Conservation (phyloP, 2,888 invertebrate species). For the Drosophila conformis region DNA sequence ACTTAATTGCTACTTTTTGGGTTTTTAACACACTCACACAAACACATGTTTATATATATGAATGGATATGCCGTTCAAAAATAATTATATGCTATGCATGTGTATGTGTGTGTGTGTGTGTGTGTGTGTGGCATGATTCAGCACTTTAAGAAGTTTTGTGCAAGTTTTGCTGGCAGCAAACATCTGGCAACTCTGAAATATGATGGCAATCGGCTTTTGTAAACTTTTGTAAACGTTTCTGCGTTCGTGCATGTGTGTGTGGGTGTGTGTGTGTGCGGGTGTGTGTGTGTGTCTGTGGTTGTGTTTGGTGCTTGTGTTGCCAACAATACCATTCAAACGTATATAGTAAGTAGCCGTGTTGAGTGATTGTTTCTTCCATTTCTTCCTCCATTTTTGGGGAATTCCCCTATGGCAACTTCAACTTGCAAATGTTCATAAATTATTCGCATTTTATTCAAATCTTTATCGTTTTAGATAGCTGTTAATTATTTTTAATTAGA, state of each 20-base stretch:
- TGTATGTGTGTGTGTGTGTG: conserved; percentile 32
- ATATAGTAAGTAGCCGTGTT: conserved; percentile 13
- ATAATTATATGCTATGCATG: conserved; percentile 50
- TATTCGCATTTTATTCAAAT: neutral
- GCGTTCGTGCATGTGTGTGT: neutral
- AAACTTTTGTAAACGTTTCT: conserved; percentile 30
- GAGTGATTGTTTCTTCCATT: conserved; percentile 22
- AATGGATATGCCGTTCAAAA: conserved; percentile 40
- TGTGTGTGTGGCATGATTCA: conserved; percentile 51
- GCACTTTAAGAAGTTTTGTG: conserved; percentile 54
- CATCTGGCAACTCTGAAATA: conserved; percentile 50
- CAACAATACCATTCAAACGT: conserved; percentile 28
- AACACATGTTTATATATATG: neutral
- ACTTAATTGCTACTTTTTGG: conserved; percentile 63
- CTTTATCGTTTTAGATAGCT: neutral
- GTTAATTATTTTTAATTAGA: neutral
- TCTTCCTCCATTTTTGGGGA: neutral
- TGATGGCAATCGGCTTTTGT: conserved; percentile 17
- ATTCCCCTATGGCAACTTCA: neutral
- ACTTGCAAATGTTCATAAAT: neutral
- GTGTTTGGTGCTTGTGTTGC: conserved; percentile 6
- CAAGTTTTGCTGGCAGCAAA: conserved; percentile 35
- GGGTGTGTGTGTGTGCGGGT: conserved; percentile 5
- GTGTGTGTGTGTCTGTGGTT: neutral
- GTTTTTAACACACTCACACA: conserved; percentile 13